Conservation (phyloP, 1,140 invertebrate genomes). For the Anastrepha obliqua region DNA sequence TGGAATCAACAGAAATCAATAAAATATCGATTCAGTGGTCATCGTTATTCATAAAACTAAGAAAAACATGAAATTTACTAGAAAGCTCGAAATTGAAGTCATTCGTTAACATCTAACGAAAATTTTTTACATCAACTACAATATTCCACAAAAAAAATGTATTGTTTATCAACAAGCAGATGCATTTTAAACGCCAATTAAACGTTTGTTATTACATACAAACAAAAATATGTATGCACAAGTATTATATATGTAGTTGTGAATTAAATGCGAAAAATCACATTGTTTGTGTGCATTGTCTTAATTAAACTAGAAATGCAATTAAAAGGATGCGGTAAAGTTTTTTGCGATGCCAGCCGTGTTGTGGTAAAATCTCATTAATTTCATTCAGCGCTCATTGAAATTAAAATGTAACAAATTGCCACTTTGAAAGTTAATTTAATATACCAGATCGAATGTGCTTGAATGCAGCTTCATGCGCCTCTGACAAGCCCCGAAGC, state of each 20-base stretch:
- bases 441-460: too few relatives aligned
- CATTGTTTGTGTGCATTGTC: not conserved
- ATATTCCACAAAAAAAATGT: slow-evolving; percentile 52
- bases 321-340: not conserved
- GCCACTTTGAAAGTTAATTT: not conserved
- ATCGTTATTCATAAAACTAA: slow-evolving; percentile 59
- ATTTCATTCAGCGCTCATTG: not conserved
- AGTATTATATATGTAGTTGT: too few relatives aligned
- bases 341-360: not conserved
- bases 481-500: too few relatives aligned
- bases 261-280: too few relatives aligned
- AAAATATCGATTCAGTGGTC: slow-evolving; percentile 75
- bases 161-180: not conserved
- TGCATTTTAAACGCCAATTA: slow-evolving; percentile 23
- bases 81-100: slow-evolving; percentile 24
- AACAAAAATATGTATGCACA: not conserved
- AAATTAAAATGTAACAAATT: not conserved
- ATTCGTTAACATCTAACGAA: slow-evolving; percentile 38
- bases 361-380: slow-evolving; percentile 24
- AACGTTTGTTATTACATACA: not conserved
- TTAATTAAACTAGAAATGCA: not conserved
- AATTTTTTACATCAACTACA: slow-evolving; percentile 20
- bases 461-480: too few relatives aligned
- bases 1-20: slow-evolving; percentile 62
- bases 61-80: slow-evolving; percentile 16